These are phyloP conservation scores for Erethizon dorsatum DNA, from an alignment of 2,797 vertebrate genomes.

Conservation along the genomic window DNA sequence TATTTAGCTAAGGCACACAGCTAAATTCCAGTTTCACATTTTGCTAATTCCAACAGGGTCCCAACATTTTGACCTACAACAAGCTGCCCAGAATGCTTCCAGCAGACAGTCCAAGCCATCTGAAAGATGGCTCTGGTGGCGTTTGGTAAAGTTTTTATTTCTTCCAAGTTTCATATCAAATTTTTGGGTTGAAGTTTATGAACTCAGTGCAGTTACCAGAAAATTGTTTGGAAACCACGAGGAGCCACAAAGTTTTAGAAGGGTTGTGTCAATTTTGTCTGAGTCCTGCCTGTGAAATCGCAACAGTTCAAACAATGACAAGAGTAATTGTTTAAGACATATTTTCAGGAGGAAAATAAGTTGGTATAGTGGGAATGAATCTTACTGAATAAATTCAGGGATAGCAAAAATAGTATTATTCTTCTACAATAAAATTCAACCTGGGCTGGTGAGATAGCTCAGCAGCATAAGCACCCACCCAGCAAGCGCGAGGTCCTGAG, in stretches of 20 bases:
- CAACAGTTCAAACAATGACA: constrained; percentile 66
- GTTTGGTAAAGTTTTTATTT: constrained; percentile 61
- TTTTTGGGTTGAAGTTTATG: constrained; percentile 62
- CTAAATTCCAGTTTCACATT: constrained; percentile 48
- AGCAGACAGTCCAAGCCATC: constrained; percentile 24
- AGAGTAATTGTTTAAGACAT: constrained; percentile 63
- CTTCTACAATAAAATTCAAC: constrained; percentile 4
- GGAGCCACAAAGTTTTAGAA: constrained; percentile 26
- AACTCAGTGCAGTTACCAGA: constrained; percentile 45
- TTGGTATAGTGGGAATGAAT: background rate
- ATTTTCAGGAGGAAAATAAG: constrained; percentile 58
- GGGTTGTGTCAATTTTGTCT: constrained; percentile 48
- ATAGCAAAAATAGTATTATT: constrained; percentile 49
- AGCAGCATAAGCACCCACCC: too few relatives aligned
- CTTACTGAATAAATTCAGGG: constrained; percentile 46
- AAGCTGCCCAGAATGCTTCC: constrained; percentile 8
- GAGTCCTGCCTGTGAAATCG: constrained; percentile 18
- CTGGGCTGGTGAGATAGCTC: background rate
- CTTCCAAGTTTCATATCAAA: constrained; percentile 27
- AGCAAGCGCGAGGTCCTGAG: too few relatives aligned
- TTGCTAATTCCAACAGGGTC: constrained; percentile 60
- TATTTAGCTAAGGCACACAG: background rate
- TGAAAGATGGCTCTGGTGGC: constrained; percentile 31
- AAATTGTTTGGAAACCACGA: constrained; percentile 59
- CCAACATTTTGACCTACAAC: background rate